Evolutionary conservation across 2,888 invertebrate species (phyloP), one percentile per base, ranked within the genome.

Genomic region (Mystacides longicornis): DNA sequence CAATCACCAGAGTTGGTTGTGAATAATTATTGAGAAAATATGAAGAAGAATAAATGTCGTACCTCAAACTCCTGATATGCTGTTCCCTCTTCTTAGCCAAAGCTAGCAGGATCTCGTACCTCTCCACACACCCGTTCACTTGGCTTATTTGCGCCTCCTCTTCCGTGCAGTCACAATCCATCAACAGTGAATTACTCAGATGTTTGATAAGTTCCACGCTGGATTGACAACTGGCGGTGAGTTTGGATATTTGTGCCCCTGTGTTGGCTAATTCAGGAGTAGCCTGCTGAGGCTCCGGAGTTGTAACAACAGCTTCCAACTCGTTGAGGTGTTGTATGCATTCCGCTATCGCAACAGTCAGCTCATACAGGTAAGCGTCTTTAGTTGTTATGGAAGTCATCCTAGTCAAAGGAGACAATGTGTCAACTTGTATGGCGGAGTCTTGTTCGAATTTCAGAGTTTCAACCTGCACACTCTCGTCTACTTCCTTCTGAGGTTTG

Each of bases 151-250:
- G 79, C 0, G 87, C 86, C 64, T 85, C 83, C 50, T 82, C 80
- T 60, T 80, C 78, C 1, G 78, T 81, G 19, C 84, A 82, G 54
- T 81, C 81, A 67, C 82, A 89, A 69, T 93, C 91, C 37, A 84
- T 84, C 2, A 87, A 70, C 2, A 93, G 74, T 18, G 90, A 69
- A 58, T 82, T 81, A 55, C 87, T 87, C 46, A 93, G 75, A 75
- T 92, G 92, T 67, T 85, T 85, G 21, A 91, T 83, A 52, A 92
- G 71, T 69, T 93, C 93, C 46, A 91, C 75, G 4, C 86, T 86
- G 5, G 90, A 89, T 65, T 87, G 86, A 60, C 90, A 89, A 63
- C 84, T 85, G 49, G 87, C 85, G 46, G 90, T 81, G 51, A 86
- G 73, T 70, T 86, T 89, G 51, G 87, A 85, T 52, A 89, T 85